These are phyloP conservation scores for Uropetala carovei DNA, from an alignment of 2,888 invertebrate genomes.

Conservation along the genomic window DNA sequence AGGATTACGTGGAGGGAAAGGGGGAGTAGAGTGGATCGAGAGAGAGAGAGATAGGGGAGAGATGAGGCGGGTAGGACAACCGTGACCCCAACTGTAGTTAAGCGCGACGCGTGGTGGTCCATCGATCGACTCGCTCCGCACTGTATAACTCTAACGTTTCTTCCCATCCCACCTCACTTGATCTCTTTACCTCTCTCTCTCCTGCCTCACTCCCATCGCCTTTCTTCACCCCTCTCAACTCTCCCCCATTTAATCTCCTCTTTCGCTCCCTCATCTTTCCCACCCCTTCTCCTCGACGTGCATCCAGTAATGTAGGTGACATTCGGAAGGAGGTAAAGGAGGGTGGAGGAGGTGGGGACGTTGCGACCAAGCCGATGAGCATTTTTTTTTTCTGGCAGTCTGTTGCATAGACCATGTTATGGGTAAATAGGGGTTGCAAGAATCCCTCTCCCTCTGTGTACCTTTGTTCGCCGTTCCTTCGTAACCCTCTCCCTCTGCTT, in stretches of 20 bases:
- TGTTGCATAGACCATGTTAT: neutral
- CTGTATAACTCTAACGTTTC: slow-evolving; percentile 32
- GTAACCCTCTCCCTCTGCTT: neutral
- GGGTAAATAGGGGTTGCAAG: neutral
- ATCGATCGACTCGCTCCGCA: slow-evolving; percentile 30
- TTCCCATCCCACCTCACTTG: neutral
- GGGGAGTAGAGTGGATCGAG: neutral
- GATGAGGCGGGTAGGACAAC: neutral
- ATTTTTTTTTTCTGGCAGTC: neutral
- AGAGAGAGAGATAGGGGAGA: neutral
- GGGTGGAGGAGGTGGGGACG: neutral
- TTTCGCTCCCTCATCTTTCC: neutral
- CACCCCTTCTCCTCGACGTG: neutral
- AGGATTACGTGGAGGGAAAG: slow-evolving; percentile 4
- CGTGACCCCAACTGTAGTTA: neutral
- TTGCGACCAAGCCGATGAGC: slow-evolving; percentile 3
- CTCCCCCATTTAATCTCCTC: neutral
- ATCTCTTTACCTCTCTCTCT: neutral
- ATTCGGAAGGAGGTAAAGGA: neutral
- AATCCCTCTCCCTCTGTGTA: neutral
- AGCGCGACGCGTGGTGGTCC: slow-evolving; percentile 4
- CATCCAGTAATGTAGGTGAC: slow-evolving; percentile 35
- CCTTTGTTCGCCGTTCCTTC: neutral
- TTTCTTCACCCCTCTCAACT: neutral
- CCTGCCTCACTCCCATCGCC: neutral